These are phyloP conservation scores for Xanthostigma xanthostigma DNA, from an alignment of 2,888 invertebrate species.

Conservation along the genomic window DNA sequence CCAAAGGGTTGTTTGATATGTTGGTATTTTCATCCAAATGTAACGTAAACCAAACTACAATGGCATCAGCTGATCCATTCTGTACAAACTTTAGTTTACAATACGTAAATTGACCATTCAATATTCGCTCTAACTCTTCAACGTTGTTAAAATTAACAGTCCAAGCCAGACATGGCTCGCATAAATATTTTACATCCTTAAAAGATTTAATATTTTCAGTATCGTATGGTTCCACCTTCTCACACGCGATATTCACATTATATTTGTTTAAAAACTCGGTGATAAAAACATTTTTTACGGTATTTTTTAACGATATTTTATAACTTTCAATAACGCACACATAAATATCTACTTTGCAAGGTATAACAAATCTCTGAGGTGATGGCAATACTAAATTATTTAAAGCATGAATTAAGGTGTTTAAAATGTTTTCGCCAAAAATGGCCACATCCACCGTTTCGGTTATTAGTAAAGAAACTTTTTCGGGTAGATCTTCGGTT, in stretches of 20 bases:
- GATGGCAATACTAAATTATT: conserved; percentile 33
- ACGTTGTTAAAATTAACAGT: conserved; percentile 47
- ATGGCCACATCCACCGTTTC: conserved; percentile 70
- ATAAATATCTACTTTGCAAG: conserved; percentile 45
- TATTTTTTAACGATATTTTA: conserved; percentile 32
- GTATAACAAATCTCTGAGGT: conserved; percentile 38
- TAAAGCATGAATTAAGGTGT: conserved; percentile 54
- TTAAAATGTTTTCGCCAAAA: conserved; percentile 59
- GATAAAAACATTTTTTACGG: conserved; percentile 12
- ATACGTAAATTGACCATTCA: conserved; percentile 13
- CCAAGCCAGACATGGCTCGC: conserved; percentile 38
- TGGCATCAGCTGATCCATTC: conserved; percentile 42
- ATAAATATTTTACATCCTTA: conserved; percentile 39
- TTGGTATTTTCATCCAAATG: conserved; percentile 44
- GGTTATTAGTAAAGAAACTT: conserved; percentile 48
- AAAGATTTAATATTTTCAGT: conserved; percentile 46
- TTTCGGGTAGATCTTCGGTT: conserved; percentile 36
- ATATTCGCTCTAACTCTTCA: conserved; percentile 28
- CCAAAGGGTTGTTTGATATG: conserved; percentile 45
- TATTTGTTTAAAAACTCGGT: conserved; percentile 17
- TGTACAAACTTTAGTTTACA: conserved; percentile 27
- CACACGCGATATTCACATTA: conserved; percentile 22
- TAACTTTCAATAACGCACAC: conserved; percentile 44
- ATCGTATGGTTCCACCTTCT: conserved; percentile 44
- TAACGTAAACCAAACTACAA: conserved; percentile 61